A percentile compares a stretch with the other conserved stretches of the same genome.
Conservation (phyloP, 2,113 vertebrate genomes). For the Dasyprocta punctata region DNA sequence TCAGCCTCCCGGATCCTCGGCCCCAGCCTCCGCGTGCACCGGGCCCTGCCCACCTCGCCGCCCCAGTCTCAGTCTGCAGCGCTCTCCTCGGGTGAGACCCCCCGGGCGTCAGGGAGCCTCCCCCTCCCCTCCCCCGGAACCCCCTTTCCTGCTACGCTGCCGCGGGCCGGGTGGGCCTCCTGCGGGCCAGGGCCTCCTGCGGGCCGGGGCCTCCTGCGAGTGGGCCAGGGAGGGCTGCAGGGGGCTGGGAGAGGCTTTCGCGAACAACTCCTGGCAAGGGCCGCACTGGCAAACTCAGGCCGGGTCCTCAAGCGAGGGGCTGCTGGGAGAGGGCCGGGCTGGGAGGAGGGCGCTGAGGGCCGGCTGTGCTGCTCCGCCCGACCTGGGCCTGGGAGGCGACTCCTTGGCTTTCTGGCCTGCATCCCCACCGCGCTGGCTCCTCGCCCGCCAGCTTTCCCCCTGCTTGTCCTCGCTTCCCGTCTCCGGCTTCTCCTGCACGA, state of each 20-base stretch:
- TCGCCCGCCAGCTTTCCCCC: neutral
- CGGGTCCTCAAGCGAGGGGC: neutral
- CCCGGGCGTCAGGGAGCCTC: no score
- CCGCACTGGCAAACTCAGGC: neutral
- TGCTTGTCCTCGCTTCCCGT: neutral
- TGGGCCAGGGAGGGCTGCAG: neutral
- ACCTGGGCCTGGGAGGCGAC: neutral
- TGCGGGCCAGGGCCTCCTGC: neutral
- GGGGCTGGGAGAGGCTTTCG: neutral
- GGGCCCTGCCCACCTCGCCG: neutral
- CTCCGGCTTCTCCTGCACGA: neutral
- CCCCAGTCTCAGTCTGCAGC: neutral
- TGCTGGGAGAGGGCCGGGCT: neutral
- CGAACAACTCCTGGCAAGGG: neutral
- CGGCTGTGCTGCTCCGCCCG: neutral
- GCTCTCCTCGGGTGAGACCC: conserved; percentile 51
- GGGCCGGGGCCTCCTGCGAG: neutral
- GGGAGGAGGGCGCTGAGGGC: neutral
- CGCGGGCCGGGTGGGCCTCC: no score
- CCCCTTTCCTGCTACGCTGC: neutral
- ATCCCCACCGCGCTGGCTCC: neutral
- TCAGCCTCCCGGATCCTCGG: neutral
- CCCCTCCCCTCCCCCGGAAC: neutral
- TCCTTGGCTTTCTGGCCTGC: neutral
- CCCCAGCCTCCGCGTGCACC: neutral